Evolutionary conservation across 2,797 vertebrate species (phyloP), one percentile per base, ranked within the genome.

Genomic region (Micromesistius poutassou): DNA sequence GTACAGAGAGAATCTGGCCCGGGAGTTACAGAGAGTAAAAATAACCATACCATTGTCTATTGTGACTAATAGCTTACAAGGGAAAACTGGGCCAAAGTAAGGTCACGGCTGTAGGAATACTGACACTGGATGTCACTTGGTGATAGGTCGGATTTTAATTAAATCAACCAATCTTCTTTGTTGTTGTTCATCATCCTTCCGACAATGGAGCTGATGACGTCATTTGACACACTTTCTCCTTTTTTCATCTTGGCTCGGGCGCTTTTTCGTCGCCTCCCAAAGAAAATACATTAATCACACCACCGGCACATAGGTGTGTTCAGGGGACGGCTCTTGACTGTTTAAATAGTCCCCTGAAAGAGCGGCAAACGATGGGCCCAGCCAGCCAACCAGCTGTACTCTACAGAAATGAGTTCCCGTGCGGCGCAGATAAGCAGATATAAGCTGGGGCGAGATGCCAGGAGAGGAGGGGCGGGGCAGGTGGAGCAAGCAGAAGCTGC

Each of bases 21-120:
- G 28, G 16, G 28, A 50, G 19, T 30, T 28, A 30, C 30, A 9
- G 46, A 10, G 31, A 30, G 42, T 50, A 28, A 19, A 74, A 74
- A 74, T 28, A 74, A 42, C 13, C 40, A 36, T 62, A 62, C 46
- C 74, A 35, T 75, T 75, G 74, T 66, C 55, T 75, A 62, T 74
- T 46, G 73, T 74, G 30, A 46, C 19, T 14, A 55, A 35, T 14
- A 66, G 74, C 74, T 30, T 35, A 35, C 30, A 75, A 62, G 55
- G 55, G 25, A 74, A 75, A 55, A 75, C 10, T 35, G 30, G 74
- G 74, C 50, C 55, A 66, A 66, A 62, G 13, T 25, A n/a, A 62
- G 55, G 55, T 62, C 55, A 25, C 7, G 22, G n/a, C 55, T 25
- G 55, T 6, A 9, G 50, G 50, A 22, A 19, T 25, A 28, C 31